Base-by-base conservation (phyloP, 1,140 invertebrate species). In the Ruditapes philippinarum region DNA sequence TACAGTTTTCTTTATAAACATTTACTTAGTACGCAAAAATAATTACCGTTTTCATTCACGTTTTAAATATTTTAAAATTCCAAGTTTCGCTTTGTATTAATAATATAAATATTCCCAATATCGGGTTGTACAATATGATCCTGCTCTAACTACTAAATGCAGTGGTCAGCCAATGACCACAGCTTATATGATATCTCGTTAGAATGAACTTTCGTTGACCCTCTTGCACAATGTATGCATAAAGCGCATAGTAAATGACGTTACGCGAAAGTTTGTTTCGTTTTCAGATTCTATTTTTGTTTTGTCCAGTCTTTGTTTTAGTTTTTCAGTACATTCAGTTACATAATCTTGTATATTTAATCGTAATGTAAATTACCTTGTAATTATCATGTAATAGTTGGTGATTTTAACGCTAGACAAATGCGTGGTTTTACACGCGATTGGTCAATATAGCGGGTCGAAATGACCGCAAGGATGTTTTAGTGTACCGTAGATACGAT, bases 91-190 rank as follows among this genome's bases (percentile, higher is more conserved):
- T 70, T 70, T 70, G 65, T 38, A 70, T 19, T 70, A 33, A 28
- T 17, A 36, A 33, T 70, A 45, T 45, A 38, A 70, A 40, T 19
- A 17, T 36, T 70, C 25, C 62, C 81, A 65, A 70, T 83, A 83
- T 31, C 3, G 36, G 62, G 14, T 51, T 83, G 65, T 83, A 88
- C 85, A 49, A 76, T 74, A 82, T 82, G 87, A 82, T 33, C 70
- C 79, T 40, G 68, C 78, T 40, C 87, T 62, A 49, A 74, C 79
- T 19, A 89, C 79, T 83, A 54, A 89, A 70, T 51, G 79, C 65
- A 89, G 28, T 83, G 87, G 80, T 88, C 85, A 88, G 62, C 87
- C 87, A 89, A 89, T 89, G 87, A 89, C 87, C 87, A 83, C 70
- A 38, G 87, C 79, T 89, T 89, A 89, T 89, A 89, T 89, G 87